phyloP scores from a whole-genome alignment of 2,797 vertebrate species.

The Tiaroga cobitis region DNA sequence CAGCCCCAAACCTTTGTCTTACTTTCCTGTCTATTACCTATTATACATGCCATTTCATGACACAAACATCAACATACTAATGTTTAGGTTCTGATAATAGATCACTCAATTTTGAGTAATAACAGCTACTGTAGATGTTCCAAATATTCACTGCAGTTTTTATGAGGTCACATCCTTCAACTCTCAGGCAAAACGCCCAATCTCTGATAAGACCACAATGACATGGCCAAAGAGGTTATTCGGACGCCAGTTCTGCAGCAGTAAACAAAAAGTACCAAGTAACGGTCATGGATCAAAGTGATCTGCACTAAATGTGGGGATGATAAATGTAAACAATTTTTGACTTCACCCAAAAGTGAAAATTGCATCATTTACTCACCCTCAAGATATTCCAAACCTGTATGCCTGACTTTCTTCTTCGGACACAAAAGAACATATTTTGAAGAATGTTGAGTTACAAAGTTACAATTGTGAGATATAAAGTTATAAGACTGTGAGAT shows the following conservation, averaged over 20 bases:
- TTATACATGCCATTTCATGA: background rate
- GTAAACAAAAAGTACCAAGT: slow-evolving; percentile 1
- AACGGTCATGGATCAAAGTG: background rate
- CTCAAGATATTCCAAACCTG: too few species aligned
- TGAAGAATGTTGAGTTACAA: background rate
- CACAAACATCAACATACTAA: background rate
- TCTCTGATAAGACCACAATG: slow-evolving; percentile 3
- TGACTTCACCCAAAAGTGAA: background rate
- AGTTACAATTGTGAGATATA: too few species aligned
- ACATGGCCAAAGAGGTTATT: background rate
- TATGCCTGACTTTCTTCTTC: too few species aligned
- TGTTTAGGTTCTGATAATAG: background rate
- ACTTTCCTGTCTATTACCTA: background rate
- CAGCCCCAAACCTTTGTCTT: background rate
- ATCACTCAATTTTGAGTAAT: slow-evolving; percentile 71
- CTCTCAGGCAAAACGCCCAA: background rate
- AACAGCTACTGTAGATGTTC: slow-evolving; percentile 52
- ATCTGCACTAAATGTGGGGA: background rate
- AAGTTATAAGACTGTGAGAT: too few species aligned
- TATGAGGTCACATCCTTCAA: slow-evolving; percentile 6
- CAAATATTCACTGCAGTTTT: slow-evolving; percentile 27
- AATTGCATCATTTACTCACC: background rate
- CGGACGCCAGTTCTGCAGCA: background rate
- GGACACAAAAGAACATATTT: background rate
- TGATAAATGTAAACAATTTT: background rate